Conservation (phyloP, 2,797 vertebrate genomes). For the Holocentrus rufus region DNA sequence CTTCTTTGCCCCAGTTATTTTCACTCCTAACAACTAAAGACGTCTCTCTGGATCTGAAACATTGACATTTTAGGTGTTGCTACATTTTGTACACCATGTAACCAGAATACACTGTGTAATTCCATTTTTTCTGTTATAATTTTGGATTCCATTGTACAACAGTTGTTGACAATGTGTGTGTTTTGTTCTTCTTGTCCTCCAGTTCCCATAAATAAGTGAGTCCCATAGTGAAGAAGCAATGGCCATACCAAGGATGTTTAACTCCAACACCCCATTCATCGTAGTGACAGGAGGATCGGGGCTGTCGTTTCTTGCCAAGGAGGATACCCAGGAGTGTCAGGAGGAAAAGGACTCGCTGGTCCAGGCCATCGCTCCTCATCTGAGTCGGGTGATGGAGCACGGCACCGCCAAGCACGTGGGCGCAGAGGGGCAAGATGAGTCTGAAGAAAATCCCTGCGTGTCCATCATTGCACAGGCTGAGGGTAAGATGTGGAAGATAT, state of each 20-base stretch:
- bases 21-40: neutral
- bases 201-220: conserved; percentile 6
- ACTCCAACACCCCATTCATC: conserved; percentile 68
- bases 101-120: neutral
- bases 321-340: conserved; percentile 15
- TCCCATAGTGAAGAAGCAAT: conserved; percentile 46
- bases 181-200: conserved; percentile 8
- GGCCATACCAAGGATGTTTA: conserved; percentile 72
- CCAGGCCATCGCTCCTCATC: conserved; percentile 60
- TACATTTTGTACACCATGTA: neutral
- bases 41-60: neutral
- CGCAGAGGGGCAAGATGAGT: conserved; percentile 52
- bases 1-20: neutral
- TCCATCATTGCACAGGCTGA: conserved; percentile 93
- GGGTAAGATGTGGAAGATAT: conserved; percentile 80
- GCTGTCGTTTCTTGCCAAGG: conserved; percentile 56
- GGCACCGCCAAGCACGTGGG: conserved; percentile 89
- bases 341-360: conserved; percentile 62
- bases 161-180: neutral
- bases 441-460: conserved; percentile 59
- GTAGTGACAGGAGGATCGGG: conserved; percentile 57
- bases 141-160: neutral
- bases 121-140: neutral
- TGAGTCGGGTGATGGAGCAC: conserved; percentile 82
- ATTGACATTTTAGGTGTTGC: neutral